Base-by-base conservation (phyloP, 2,113 vertebrate genomes). In the Tor tambroides region DNA sequence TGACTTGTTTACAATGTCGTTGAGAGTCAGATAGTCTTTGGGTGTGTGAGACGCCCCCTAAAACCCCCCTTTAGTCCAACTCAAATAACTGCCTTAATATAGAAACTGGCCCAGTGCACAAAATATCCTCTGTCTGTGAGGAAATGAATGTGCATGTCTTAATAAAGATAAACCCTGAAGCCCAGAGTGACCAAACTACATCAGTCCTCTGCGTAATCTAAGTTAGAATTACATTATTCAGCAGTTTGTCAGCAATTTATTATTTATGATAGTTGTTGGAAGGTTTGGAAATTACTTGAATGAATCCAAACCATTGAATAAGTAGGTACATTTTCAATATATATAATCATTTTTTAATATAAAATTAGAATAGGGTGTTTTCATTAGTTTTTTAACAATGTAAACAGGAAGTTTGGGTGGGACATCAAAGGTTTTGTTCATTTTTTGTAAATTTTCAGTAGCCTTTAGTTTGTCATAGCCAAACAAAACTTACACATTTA, bases 1-100 rank as follows among this genome's bases (percentile, higher is more conserved):
- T 84, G 87, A 91, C 90, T 92, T 92, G 92, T 94, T 93, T 93
- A 93, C 91, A 90, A 89, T 87, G 93, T 90, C 84, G 74, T 84
- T 86, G 79, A 63, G 77, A 86, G 87, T 85, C 46, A 83, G 59
- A 75, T 81, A 65, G 91, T 84, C 86, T 72, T 83, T 87, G 92
- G 92, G 88, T 91, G 90, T 90, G 88, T 88, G 86, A 81, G 67
- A 56, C 74, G n/a, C 81, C 76, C 61, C 46, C 32, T 61, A 71
- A 85, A 83, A 86, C 80, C 51, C 46, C 69, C 69, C 74, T 77
- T 85, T 38, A 82, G 81, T 91, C 90, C 91, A 92, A 92, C 91
- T 90, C 88, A 23, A 90, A 93, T 88, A 93, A 78, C 88, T 91
- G 87, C 61, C 91, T 92, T 85, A 92, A 92, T 92, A 91, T 91